Base-by-base conservation (phyloP, 2,888 invertebrate species). In the Griposia aprilina region DNA sequence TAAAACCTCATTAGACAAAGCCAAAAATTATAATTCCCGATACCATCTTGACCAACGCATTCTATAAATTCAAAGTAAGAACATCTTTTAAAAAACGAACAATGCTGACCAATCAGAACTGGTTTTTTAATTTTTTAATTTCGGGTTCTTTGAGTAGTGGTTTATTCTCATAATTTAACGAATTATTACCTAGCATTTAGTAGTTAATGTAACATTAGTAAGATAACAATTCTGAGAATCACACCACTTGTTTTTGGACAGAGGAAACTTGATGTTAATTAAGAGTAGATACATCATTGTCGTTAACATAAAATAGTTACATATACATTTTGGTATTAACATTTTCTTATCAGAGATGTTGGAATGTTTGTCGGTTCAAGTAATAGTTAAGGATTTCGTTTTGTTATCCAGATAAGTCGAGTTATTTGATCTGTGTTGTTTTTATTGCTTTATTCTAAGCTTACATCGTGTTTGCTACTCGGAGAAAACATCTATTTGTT, bases 211-310 rank as follows among this genome's bases (percentile, higher is more conserved):
- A 90, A 92, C 94, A 93, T 94, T 94, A 94, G 93, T 93, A 87
- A 95, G 94, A 94, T 94, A 94, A 94, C 81, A 93, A 93, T 95
- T 95, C 94, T 87, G 88, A 91, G 96, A 95, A 96, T 94, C 92
- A 93, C 90, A 92, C 93, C 93, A 94, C 94, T 91, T 76, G 75
- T 76, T 86, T 70, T 80, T 78, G 63, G 89, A 90, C 91, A 90
- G 92, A 92, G 88, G 91, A 92, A 93, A 92, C 91, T 90, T 86
- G 90, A 91, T 92, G 72, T 82, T 83, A 81, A 81, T 81, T 82
- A 81, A 60, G 82, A 69, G 77, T 81, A 45, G 45, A 45, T 45
- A 78, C 81, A 78, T 82, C 57, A 82, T 78, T 82, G 92, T 93
- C 93, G 91, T 93, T 95, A 95, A 95, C 95, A 74, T 80, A 76